Base-by-base conservation (phyloP, 2,888 invertebrate genomes). In the Altica lythri region DNA sequence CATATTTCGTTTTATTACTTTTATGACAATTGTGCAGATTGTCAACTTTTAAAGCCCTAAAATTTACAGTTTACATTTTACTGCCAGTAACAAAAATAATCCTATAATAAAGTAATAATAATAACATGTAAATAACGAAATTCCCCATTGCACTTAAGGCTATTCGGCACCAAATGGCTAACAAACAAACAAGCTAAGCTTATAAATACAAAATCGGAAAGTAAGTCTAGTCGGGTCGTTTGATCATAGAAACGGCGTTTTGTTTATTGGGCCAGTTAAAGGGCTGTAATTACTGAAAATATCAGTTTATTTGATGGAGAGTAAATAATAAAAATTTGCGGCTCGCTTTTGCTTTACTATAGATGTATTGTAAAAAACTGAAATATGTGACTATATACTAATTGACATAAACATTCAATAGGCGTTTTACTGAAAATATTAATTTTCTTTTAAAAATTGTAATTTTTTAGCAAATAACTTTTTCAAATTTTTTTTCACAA, bases 1-100 rank as follows among this genome's bases (percentile, higher is more conserved):
- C 22, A 8, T 5, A 22, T 4, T 22, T 4, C 4, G 22, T 22
- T 22, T 22, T 22, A 22, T 8, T 22, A 4, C 8, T 22, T 22
- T 22, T 5, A 22, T 22, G 22, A 4, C 52, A 13, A 64, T 37
- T 51, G 27, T 27, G 9, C n/a, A n/a, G n/a, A n/a, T n/a, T n/a
- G n/a, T n/a, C n/a, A n/a, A n/a, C n/a, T n/a, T n/a, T n/a, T n/a
- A n/a, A n/a, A n/a, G n/a, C n/a, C n/a, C n/a, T n/a, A n/a, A n/a
- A n/a, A n/a, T n/a, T n/a, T n/a, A n/a, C n/a, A n/a, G n/a, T n/a
- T n/a, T n/a, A n/a, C n/a, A n/a, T n/a, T n/a, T n/a, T n/a, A n/a
- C n/a, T n/a, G n/a, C n/a, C n/a, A n/a, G 22, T 19, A 5, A 6
- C 4, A 19, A 19, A 19, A 19, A 3, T 19, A 5, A 19, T 19